Evolutionary conservation across 2,888 invertebrate species (phyloP), one percentile per base, ranked within the genome.

Genomic region (Cataglyphis rosenhaueri): DNA sequence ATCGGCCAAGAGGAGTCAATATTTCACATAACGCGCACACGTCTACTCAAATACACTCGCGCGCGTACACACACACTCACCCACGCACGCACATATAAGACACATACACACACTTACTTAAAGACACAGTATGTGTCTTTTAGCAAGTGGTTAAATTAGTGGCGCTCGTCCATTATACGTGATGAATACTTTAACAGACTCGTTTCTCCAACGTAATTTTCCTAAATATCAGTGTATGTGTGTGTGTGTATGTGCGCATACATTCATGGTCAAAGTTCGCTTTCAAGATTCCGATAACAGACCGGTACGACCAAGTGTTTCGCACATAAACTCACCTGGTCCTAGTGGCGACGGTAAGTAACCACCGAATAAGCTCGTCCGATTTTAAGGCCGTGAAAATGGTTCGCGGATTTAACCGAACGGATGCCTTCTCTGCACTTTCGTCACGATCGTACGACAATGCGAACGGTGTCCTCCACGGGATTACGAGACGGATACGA

Each of bases 351-450:
- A 76, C 44, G 66, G 74, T 41, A 35, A 74, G 84, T 44, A 84
- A 86, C 61, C 73, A 29, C 48, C 59, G 75, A 81, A 79, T 64
- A 70, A 85, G 61, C 82, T 78, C 82, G 68, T 78, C 84, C 84
- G 82, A 87, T 86, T 88, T 87, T 88, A 88, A 87, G 21, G 68
- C 62, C 76, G 62, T 88, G 82, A 88, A 88, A 88, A 86, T 71
- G 52, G 86, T 84, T 83, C 65, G 38, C 83, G 55, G 73, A 44
- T 75, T 52, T 52, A 52, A 55, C n/a, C 59, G 76, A 62, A 82
- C 35, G 44, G 10, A 41, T 41, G n/a, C 38, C 52, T 21, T 38
- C 18, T 10, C 15, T 4, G 65, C 25, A 29, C 66, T 57, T 41
- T 66, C 38, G 65, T 21, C 76, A 10, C 12, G 38, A 38, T 75